Evolutionary conservation across 2,797 vertebrate genomes (phyloP), one percentile per base, ranked within the genome.

Genomic region (Siniperca scherzeri): DNA sequence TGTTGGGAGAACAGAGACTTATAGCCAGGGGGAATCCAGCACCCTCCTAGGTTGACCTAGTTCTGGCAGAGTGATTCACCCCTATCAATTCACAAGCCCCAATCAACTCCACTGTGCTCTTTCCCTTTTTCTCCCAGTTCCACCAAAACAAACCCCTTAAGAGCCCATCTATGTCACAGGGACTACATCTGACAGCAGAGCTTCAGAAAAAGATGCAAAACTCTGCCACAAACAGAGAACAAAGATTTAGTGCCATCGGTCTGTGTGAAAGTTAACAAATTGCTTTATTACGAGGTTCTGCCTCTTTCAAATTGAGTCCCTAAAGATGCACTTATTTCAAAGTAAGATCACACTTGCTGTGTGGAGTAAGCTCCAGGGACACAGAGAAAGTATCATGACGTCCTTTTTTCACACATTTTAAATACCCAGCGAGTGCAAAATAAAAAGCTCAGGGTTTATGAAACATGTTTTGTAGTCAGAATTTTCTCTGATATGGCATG

Each of bases 21-120:
- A 82, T 83, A 93, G 93, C 95, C 87, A 44, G 71, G 81, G 92
- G 92, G 88, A 89, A 91, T 85, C 78, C 86, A 89, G 94, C 92
- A 93, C 89, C 92, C 93, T 91, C 74, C 79, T 76, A 88, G 81
- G 78, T 50, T 94, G 95, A 95, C 95, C 94, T 95, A 95, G 78
- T 94, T 96, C 90, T 87, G 81, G 86, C 89, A 91, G 74, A 89
- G 83, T 91, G 92, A 94, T 91, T 94, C 93, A 91, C 88, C 93
- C 92, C 78, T 82, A 86, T 90, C 86, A 92, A 94, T 94, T 92
- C 92, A 93, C 88, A 81, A 89, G 87, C 79, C 79, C 79, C 71
- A 70, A 76, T 83, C 82, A 74, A 80, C 83, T 81, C 62, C 61
- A 69, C 70, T 68, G 36, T 48, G 36, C 62, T 50, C 82, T 36